Percentiles rank a stretch among this genome's conserved stretches.
These are phyloP conservation scores for Trichomycterus rosablanca DNA, from an alignment of 2,113 vertebrate genomes.

Conservation along the genomic window DNA sequence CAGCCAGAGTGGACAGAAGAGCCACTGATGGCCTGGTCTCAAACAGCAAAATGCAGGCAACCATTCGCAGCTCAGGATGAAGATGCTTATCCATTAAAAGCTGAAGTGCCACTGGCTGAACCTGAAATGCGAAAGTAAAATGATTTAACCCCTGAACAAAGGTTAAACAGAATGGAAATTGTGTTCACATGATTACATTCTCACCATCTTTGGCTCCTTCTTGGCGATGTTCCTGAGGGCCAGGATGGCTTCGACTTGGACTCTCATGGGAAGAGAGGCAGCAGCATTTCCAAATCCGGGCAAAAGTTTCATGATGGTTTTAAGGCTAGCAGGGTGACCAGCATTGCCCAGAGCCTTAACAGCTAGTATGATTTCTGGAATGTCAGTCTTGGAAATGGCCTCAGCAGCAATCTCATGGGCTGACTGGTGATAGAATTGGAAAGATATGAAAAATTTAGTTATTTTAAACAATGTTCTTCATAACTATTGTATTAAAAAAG, in stretches of 20 bases:
- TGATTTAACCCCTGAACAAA: not conserved
- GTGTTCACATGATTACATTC: constrained; percentile 12
- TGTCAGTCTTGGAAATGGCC: constrained; percentile 57
- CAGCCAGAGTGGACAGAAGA: constrained; percentile 65
- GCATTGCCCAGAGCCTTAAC: constrained; percentile 79
- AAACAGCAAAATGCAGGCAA: constrained; percentile 74
- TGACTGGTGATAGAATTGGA: no score
- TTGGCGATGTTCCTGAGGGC: constrained; percentile 74
- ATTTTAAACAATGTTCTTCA: no score
- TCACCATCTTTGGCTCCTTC: constrained; percentile 70
- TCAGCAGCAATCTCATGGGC: constrained; percentile 68
- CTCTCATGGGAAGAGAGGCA: constrained; percentile 52
- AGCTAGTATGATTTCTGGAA: constrained; percentile 63
- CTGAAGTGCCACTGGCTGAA: constrained; percentile 72
- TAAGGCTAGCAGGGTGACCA: constrained; percentile 71
- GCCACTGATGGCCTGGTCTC: constrained; percentile 70
- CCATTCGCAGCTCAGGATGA: constrained; percentile 70
- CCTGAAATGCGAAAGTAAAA: constrained; percentile 54
- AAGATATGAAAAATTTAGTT: no score
- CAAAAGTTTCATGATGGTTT: constrained; percentile 71
- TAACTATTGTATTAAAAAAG: no score
- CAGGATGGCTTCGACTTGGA: constrained; percentile 72
- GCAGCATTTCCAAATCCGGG: constrained; percentile 64
- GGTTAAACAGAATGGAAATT: not conserved
- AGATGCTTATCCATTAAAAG: constrained; percentile 68